Evolutionary conservation across 53 echinoderm and acorn worm genomes (phyloP).

Genomic region (Holothuria scabra): DNA sequence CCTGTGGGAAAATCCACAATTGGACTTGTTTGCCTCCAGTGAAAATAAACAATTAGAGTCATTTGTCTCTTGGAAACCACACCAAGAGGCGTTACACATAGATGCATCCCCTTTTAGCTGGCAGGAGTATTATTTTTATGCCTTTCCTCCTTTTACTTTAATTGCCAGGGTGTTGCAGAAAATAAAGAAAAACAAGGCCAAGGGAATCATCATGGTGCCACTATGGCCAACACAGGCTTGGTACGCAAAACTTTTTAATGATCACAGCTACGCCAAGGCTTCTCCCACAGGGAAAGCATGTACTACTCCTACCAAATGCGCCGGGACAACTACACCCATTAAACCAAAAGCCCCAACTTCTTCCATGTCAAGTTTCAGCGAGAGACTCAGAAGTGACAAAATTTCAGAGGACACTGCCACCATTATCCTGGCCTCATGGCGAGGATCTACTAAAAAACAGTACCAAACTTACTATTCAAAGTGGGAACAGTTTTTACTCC

Average conservation of each 20-base stretch:
- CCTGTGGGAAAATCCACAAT: constrained; percentile 21
- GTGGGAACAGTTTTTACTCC: constrained; percentile 17
- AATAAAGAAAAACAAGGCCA: background rate
- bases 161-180: constrained; percentile 24
- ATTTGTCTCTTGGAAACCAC: no score
- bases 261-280: constrained; percentile 44
- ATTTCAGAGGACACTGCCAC: constrained; percentile 26
- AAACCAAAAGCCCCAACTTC: no score
- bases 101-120: no score
- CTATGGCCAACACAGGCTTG: constrained; percentile 27
- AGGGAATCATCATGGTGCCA: background rate
- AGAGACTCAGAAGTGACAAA: background rate
- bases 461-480: constrained; percentile 7
- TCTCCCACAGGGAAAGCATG: constrained; percentile 12
- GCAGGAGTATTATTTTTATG: no score
- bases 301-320: background rate
- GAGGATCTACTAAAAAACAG: constrained; percentile 19
- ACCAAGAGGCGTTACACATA: no score
- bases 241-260: constrained; percentile 11
- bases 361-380: no score
- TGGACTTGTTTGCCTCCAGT: constrained; percentile 28
- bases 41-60: constrained; percentile 24
- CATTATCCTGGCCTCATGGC: background rate
- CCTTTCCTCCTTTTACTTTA: constrained; percentile 40
- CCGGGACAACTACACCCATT: background rate